phyloP scores from a whole-genome alignment of 2,888 invertebrate species.

The Eurois occulta region DNA sequence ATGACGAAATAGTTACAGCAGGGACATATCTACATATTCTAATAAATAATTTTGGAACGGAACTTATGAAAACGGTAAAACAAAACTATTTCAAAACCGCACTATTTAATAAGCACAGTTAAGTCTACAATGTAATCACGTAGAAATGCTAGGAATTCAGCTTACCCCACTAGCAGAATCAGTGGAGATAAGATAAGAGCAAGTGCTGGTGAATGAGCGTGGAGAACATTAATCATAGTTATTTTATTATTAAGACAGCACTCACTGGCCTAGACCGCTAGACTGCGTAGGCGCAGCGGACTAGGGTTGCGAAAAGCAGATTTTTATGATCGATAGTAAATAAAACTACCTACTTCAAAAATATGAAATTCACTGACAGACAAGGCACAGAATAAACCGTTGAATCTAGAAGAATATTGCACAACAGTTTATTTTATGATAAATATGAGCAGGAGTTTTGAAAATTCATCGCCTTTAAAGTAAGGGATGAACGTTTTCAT shows the following conservation, averaged over 20 bases:
- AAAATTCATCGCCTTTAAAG: not conserved
- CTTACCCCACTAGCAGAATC: constrained; percentile 18
- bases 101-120: constrained; percentile 19
- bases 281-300: constrained; percentile 58
- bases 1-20: not conserved
- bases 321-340: not conserved
- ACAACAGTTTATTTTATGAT: not conserved
- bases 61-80: not conserved
- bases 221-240: constrained; percentile 66
- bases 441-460: not conserved
- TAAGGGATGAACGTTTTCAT: not conserved
- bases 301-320: constrained; percentile 47
- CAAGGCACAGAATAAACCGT: not conserved
- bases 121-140: constrained; percentile 14
- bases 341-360: not conserved
- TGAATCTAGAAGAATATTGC: not conserved
- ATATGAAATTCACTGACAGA: not conserved
- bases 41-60: not conserved
- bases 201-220: constrained; percentile 57
- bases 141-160: constrained; percentile 30
- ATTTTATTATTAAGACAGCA: constrained; percentile 66
- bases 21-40: too few relatives aligned
- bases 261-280: constrained; percentile 63
- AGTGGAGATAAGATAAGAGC: constrained; percentile 53
- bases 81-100: not conserved